Evolutionary conservation across 2,113 vertebrate genomes (phyloP).

Genomic region (Microtus oregoni): DNA sequence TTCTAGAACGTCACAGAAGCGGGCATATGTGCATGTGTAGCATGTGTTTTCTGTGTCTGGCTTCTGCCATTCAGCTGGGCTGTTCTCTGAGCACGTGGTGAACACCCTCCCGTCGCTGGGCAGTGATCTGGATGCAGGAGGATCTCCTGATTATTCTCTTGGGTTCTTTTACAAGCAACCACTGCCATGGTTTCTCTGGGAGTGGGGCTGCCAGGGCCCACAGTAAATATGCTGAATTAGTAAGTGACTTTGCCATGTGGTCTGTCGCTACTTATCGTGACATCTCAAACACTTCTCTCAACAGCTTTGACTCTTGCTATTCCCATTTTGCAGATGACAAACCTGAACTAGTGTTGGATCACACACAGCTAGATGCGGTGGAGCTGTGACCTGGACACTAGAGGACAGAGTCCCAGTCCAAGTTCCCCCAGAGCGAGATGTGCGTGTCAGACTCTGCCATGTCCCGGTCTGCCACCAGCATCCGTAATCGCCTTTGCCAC

Average conservation of each 20-base stretch:
- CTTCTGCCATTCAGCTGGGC: not conserved
- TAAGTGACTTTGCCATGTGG: not conserved
- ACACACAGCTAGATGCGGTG: not conserved
- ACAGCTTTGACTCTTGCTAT: not conserved
- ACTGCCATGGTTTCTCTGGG: not conserved
- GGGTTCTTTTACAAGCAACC: not conserved
- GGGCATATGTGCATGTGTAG: not conserved
- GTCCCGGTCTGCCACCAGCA: not conserved
- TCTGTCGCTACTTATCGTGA: not conserved
- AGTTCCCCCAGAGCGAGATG: not conserved
- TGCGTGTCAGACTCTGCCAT: not conserved
- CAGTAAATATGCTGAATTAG: not conserved
- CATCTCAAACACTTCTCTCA: not conserved
- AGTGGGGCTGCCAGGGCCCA: not conserved
- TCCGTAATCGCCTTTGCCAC: not conserved
- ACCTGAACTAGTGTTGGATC: not conserved
- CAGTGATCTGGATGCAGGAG: not conserved
- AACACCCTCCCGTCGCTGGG: not conserved
- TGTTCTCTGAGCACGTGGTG: not conserved
- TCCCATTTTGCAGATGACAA: not conserved
- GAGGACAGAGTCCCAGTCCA: not conserved
- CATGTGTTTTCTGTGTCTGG: not conserved
- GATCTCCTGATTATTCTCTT: rapidly evolving
- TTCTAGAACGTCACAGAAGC: not conserved
- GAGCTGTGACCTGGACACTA: not conserved